Evolutionary conservation across 2,888 invertebrate species (phyloP).

Genomic region (Hirtodrosophila trivittata): DNA sequence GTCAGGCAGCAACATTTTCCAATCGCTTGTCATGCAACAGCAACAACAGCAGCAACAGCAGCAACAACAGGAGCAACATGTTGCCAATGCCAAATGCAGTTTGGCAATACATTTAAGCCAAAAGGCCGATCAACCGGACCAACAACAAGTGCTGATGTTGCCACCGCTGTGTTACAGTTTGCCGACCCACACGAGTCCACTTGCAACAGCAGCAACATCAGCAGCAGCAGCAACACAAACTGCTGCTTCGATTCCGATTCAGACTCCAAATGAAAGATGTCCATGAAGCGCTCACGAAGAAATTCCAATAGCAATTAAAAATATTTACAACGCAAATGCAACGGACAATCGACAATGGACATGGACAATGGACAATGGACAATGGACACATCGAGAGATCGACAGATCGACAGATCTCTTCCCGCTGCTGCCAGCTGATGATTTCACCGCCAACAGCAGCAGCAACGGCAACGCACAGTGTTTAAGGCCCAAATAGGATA

Average conservation of each 20-base stretch:
- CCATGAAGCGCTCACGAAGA: conserved; percentile 68
- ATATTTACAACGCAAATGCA: conserved; percentile 79
- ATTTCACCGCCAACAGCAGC: conserved; percentile 37
- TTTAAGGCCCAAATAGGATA: too few species aligned
- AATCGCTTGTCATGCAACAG: conserved; percentile 62
- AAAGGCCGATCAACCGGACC: conserved; percentile 55
- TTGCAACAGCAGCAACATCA: conserved; percentile 12
- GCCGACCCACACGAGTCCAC: conserved; percentile 64
- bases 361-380: conserved; percentile 27
- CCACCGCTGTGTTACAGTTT: conserved; percentile 66
- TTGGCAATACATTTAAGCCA: conserved; percentile 32
- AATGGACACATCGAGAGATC: conserved; percentile 6
- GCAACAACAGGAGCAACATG: conserved; percentile 29
- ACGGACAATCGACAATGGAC: conserved; percentile 38
- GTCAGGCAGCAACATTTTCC: conserved; percentile 65
- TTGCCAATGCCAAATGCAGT: conserved; percentile 36
- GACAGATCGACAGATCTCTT: conserved; percentile 25
- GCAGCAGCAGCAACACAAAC: conserved; percentile 16
- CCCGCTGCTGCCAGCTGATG: conserved; percentile 43
- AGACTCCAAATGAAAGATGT: conserved; percentile 67
- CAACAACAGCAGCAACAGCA: conserved; percentile 20
- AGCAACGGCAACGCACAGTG: conserved; percentile 32
- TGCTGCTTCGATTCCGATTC: conserved; percentile 8
- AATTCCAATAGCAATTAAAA: conserved; percentile 77
- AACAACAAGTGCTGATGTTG: conserved; percentile 36